A percentile compares a stretch with the other conserved stretches of the same genome.
Evolutionary conservation across 2,888 invertebrate species (phyloP).

Genomic region (Mesopsocus fuscifrons): DNA sequence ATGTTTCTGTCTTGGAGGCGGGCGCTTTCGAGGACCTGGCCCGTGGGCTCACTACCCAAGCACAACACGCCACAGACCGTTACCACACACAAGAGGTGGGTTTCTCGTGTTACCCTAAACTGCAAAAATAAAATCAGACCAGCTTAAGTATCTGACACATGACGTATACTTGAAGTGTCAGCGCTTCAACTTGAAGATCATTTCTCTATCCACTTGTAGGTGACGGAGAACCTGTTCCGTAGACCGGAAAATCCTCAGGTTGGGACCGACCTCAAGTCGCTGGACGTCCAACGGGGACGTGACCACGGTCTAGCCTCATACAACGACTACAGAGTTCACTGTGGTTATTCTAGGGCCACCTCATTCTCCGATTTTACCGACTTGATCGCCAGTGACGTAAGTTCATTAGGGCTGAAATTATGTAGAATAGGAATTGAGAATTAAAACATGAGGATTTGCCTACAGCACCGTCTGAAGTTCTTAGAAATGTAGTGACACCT

Average conservation of each 20-base stretch:
- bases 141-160: too few relatives aligned
- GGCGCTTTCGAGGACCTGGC: conserved; percentile 50
- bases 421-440: too few relatives aligned
- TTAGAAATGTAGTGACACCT: neutral
- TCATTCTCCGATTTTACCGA: conserved; percentile 51
- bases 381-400: conserved; percentile 40
- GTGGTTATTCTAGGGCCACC: conserved; percentile 47
- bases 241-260: conserved; percentile 39
- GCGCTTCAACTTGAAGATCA: too few relatives aligned
- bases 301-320: conserved; percentile 74
- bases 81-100: conserved; percentile 56
- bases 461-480: neutral
- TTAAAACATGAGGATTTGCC: neutral
- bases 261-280: conserved; percentile 60
- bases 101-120: too few relatives aligned
- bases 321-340: conserved; percentile 53
- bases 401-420: too few relatives aligned
- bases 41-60: conserved; percentile 57
- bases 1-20: conserved; percentile 43
- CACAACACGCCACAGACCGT: conserved; percentile 55
- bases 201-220: too few relatives aligned
- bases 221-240: conserved; percentile 45
- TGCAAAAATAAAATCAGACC: too few relatives aligned
- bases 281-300: conserved; percentile 68
- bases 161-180: too few relatives aligned